phyloP scores from a whole-genome alignment of 1,140 invertebrate genomes.

The Bombus breviceps region DNA sequence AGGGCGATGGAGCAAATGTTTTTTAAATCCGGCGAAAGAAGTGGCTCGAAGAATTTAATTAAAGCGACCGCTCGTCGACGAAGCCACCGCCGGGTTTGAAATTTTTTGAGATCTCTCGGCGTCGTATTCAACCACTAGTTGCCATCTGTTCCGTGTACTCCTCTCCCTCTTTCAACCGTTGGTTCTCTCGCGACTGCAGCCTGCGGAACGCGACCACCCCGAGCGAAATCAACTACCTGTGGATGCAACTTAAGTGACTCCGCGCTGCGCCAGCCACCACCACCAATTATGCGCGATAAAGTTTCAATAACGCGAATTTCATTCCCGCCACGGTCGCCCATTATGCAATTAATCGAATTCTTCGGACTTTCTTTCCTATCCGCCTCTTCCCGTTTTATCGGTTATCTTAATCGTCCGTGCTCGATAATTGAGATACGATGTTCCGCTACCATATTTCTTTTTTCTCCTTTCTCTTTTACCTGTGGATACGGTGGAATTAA shows the following conservation, averaged over 20 bases:
- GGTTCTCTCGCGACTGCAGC: neutral
- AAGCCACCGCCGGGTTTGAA: neutral
- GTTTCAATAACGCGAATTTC: conserved; percentile 52
- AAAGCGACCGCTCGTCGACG: conserved; percentile 9
- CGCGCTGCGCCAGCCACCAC: conserved; percentile 30
- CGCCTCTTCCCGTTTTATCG: neutral
- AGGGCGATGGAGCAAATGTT: neutral
- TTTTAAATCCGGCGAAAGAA: conserved; percentile 38
- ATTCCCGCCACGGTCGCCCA: conserved; percentile 16
- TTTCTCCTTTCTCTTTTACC: neutral
- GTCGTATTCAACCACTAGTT: conserved; percentile 48
- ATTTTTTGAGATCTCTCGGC: conserved; percentile 42
- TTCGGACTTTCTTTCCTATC: neutral
- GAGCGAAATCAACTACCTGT: conserved; percentile 79
- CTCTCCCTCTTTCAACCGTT: neutral
- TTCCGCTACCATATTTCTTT: neutral
- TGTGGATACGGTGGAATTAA: neutral
- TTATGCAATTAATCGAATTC: conserved; percentile 36
- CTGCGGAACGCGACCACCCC: conserved; percentile 64
- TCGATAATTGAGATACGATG: conserved; percentile 6
- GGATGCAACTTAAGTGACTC: conserved; percentile 75
- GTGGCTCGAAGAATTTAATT: conserved; percentile 49
- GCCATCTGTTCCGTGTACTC: conserved; percentile 44
- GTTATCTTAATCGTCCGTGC: neutral
- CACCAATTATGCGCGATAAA: conserved; percentile 42